Evolutionary conservation across 2,113 vertebrate genomes (phyloP).

Genomic region (Coregonus clupeaformis): DNA sequence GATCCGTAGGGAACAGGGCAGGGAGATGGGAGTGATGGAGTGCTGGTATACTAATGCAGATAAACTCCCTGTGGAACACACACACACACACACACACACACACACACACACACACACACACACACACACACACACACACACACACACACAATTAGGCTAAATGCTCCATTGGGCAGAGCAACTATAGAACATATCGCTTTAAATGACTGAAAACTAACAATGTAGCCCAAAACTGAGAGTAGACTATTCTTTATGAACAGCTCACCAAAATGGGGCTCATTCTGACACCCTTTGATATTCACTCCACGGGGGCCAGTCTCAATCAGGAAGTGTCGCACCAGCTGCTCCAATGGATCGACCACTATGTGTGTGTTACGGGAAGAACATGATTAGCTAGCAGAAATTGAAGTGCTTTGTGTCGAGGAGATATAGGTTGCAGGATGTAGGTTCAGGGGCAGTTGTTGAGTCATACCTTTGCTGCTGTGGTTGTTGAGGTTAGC

Average conservation of each 20-base stretch:
- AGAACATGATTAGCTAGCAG: background rate
- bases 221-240: background rate
- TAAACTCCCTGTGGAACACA: constrained; percentile 79
- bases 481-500: constrained; percentile 76
- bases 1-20: constrained; percentile 84
- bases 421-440: constrained; percentile 8
- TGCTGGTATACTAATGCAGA: constrained; percentile 91
- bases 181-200: too few species aligned
- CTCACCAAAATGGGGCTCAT: constrained; percentile 88
- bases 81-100: too few species aligned
- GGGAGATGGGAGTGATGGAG: constrained; percentile 86
- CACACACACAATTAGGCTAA: too few species aligned
- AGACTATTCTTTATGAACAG: background rate
- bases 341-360: constrained; percentile 84
- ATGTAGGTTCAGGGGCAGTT: background rate
- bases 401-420: background rate
- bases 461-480: constrained; percentile 75
- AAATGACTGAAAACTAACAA: too few species aligned
- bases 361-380: constrained; percentile 19
- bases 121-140: too few species aligned
- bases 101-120: too few species aligned
- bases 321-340: constrained; percentile 91
- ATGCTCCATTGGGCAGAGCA: too few species aligned
- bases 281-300: constrained; percentile 91
- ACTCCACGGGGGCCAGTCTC: constrained; percentile 89